A percentile compares a stretch with the other conserved stretches of the same genome.
These are phyloP conservation scores for Fratercula arctica DNA, from an alignment of 2,797 vertebrate species.

Conservation along the genomic window DNA sequence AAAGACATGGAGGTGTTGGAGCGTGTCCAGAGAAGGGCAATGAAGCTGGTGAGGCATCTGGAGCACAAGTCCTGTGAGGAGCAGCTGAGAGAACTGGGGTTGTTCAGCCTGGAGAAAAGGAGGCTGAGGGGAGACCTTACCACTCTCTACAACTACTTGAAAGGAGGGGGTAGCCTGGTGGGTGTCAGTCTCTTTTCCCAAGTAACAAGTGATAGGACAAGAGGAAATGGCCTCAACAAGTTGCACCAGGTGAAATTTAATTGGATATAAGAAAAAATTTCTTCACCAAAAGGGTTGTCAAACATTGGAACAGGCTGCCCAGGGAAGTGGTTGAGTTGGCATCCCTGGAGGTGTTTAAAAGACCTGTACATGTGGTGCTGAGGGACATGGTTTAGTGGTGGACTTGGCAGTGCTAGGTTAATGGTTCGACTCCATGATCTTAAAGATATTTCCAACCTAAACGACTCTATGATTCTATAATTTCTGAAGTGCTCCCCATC, in stretches of 20 bases:
- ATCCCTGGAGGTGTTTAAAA: neutral
- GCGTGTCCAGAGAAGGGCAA: neutral
- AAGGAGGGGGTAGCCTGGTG: neutral
- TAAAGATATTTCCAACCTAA: neutral
- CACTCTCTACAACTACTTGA: neutral
- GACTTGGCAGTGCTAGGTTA: neutral
- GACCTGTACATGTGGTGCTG: neutral
- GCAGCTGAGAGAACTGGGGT: neutral
- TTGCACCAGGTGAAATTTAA: neutral
- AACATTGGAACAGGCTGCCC: neutral
- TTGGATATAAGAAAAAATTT: neutral
- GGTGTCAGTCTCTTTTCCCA: neutral
- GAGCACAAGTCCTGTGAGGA: neutral
- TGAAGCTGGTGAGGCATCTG: neutral
- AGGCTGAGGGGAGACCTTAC: neutral
- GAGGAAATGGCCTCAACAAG: neutral
- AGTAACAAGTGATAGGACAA: neutral
- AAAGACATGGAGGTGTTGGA: neutral
- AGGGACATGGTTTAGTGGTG: neutral
- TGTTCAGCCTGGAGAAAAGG: neutral
- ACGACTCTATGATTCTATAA: neutral
- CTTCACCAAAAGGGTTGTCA: neutral
- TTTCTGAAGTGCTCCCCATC: neutral
- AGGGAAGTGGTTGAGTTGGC: neutral
- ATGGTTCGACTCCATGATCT: neutral